phyloP scores from a whole-genome alignment of 2,797 vertebrate species.

The Tapera naevia region DNA sequence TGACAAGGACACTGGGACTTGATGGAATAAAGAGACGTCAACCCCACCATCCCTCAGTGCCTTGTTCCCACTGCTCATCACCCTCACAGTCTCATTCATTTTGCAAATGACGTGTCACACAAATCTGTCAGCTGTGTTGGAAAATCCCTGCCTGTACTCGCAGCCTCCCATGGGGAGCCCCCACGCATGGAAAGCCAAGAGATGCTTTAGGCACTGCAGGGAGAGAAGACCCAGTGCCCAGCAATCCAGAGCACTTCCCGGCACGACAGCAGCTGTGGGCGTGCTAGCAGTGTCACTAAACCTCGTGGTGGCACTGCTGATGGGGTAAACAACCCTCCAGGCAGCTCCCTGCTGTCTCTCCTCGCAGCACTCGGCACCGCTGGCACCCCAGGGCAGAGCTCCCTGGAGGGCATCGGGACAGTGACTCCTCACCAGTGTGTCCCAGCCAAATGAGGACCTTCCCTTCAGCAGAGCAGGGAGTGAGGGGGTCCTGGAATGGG shows the following conservation, averaged over 20 bases:
- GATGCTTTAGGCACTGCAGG: not conserved
- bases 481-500: not conserved
- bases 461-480: not conserved
- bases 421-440: accelerated
- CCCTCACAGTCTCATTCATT: accelerated
- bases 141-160: not conserved
- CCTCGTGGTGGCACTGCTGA: not conserved
- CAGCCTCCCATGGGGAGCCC: accelerated
- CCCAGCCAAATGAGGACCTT: accelerated
- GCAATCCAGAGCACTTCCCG: accelerated
- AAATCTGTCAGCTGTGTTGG: not conserved
- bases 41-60: not conserved
- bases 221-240: not conserved
- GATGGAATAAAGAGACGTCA: not conserved
- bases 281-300: accelerated
- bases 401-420: accelerated
- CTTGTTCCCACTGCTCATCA: accelerated
- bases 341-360: not conserved
- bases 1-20: not conserved
- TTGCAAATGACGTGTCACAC: accelerated
- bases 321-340: not conserved
- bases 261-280: accelerated
- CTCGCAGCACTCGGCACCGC: accelerated
- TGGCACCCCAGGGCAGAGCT: accelerated
- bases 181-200: accelerated